These are phyloP conservation scores for Prenolepis imparis DNA, from an alignment of 2,888 invertebrate genomes.

Conservation along the genomic window DNA sequence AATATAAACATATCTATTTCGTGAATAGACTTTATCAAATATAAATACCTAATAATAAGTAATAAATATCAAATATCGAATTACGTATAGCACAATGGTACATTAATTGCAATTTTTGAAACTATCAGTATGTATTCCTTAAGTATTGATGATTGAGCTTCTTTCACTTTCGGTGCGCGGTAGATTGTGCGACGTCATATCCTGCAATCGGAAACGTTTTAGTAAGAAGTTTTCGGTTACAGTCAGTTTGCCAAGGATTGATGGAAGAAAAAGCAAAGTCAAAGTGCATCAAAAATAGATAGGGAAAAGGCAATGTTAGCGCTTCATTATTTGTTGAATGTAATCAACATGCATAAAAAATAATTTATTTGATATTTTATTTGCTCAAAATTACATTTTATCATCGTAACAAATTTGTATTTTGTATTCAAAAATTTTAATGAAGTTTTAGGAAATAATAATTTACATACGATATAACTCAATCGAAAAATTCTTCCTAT, in stretches of 20 bases:
- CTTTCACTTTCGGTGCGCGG: conserved; percentile 51
- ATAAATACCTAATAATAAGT: too few species aligned
- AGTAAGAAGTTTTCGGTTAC: conserved; percentile 60
- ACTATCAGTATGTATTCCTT: conserved; percentile 23
- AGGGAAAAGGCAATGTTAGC: background rate
- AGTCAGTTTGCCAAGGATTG: conserved; percentile 46
- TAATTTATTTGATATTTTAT: background rate
- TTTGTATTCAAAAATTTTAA: background rate
- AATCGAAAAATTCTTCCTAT: background rate
- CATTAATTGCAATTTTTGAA: conserved; percentile 49
- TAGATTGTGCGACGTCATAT: conserved; percentile 64
- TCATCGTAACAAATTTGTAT: background rate
- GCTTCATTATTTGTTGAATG: background rate
- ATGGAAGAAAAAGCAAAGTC: conserved; percentile 32
- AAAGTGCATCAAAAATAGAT: conserved; percentile 27
- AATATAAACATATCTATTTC: background rate
- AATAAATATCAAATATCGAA: too few species aligned
- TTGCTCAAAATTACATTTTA: background rate
- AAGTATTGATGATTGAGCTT: conserved; percentile 67
- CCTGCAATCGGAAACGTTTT: conserved; percentile 66
- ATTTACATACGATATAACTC: background rate
- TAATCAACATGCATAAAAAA: background rate
- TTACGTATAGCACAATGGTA: background rate
- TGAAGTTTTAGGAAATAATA: background rate
- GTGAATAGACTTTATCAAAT: too few species aligned